Conservation (phyloP, 2,888 invertebrate genomes). For the Eristalis intricaria region DNA sequence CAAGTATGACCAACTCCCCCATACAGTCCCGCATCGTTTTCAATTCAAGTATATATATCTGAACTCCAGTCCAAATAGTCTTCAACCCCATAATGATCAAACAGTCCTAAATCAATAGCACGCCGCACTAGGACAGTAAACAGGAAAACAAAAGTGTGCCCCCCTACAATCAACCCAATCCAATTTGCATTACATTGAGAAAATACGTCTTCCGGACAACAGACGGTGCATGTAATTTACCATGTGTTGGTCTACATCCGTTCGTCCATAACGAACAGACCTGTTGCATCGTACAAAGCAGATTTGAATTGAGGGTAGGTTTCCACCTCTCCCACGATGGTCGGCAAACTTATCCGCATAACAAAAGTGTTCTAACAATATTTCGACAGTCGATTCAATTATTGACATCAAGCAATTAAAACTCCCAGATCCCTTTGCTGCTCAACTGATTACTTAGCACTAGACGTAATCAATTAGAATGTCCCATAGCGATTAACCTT, state of each 20-base stretch:
- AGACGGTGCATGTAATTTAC: background rate
- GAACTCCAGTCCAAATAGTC: background rate
- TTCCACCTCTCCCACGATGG: background rate
- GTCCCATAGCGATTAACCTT: slow-evolving; percentile 19
- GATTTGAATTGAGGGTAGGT: background rate
- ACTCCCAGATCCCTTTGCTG: background rate
- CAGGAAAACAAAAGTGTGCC: background rate
- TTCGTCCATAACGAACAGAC: background rate
- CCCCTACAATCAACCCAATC: background rate
- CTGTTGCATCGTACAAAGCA: background rate
- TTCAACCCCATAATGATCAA: background rate
- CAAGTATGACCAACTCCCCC: background rate
- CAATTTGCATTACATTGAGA: background rate
- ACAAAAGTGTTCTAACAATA: slow-evolving; percentile 1
- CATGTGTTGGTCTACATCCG: background rate
- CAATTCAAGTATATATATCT: background rate
- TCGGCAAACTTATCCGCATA: background rate
- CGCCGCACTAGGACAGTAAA: background rate
- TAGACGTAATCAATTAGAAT: slow-evolving; percentile 28
- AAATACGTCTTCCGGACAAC: background rate
- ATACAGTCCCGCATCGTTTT: background rate
- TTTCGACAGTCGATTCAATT: slow-evolving; percentile 21
- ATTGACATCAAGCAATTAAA: slow-evolving; percentile 23
- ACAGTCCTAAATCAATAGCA: background rate
- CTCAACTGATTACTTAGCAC: slow-evolving; percentile 7